Percentiles rank a stretch among this genome's conserved stretches.
Evolutionary conservation across 2,888 invertebrate species (phyloP).

Genomic region (Steinernema hermaphroditum): DNA sequence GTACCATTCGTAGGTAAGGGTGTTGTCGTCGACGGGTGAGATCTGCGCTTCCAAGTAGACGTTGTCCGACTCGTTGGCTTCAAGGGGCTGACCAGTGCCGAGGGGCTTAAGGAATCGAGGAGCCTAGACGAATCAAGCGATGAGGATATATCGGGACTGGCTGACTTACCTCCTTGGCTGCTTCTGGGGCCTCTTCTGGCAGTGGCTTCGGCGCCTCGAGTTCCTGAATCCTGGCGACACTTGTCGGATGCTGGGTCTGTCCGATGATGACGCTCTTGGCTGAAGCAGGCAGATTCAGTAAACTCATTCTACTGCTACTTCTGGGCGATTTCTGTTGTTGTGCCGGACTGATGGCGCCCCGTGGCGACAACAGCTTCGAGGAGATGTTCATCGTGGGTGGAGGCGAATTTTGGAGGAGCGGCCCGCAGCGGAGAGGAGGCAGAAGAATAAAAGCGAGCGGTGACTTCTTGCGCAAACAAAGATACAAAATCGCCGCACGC

Average conservation of each 20-base stretch:
- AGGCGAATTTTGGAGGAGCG: background rate
- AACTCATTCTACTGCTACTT: conserved; percentile 39
- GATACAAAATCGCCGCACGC: conserved; percentile 28
- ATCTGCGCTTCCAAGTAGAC: conserved; percentile 70
- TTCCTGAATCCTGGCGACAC: conserved; percentile 59
- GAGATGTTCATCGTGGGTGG: conserved; percentile 32
- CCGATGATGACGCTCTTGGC: conserved; percentile 60
- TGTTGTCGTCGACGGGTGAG: conserved; percentile 69
- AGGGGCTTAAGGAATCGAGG: conserved; percentile 60
- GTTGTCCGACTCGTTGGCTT: conserved; percentile 68
- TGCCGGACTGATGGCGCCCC: conserved; percentile 28
- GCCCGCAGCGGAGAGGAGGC: background rate
- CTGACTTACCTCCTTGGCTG: conserved; percentile 48
- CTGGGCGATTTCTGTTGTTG: conserved; percentile 11
- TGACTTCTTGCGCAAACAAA: conserved; percentile 21
- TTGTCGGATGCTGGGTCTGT: conserved; percentile 59
- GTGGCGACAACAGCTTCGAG: conserved; percentile 36
- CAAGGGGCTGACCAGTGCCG: conserved; percentile 41
- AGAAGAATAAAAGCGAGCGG: background rate
- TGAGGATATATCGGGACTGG: too few relatives aligned
- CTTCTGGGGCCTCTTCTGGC: conserved; percentile 57
- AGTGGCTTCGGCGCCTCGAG: conserved; percentile 59
- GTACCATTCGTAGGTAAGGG: conserved; percentile 82
- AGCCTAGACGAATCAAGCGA: conserved; percentile 49
- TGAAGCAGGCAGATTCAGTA: conserved; percentile 50